These are phyloP conservation scores for Rousettus leschenaultii DNA, from an alignment of 2,113 vertebrate genomes.

Conservation along the genomic window DNA sequence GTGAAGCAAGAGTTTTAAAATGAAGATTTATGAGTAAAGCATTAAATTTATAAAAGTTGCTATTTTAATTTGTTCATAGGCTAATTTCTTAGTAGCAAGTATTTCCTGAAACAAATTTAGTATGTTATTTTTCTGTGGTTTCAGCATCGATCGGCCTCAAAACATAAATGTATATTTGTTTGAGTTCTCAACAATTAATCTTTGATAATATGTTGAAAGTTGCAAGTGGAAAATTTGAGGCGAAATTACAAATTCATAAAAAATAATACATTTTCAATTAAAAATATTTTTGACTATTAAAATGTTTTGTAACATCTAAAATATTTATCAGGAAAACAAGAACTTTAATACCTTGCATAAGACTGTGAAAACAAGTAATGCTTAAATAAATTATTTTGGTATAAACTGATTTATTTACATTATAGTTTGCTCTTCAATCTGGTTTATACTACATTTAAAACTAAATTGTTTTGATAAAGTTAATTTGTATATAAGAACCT, in stretches of 20 bases:
- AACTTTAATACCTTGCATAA: background rate
- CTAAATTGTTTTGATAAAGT: background rate
- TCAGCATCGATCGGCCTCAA: background rate
- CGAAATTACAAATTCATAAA: background rate
- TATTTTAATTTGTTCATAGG: background rate
- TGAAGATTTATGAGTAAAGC: background rate
- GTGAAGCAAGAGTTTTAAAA: background rate
- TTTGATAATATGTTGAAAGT: background rate
- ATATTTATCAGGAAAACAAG: background rate
- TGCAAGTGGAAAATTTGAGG: background rate
- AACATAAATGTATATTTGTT: background rate
- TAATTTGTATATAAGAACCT: background rate
- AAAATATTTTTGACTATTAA: background rate
- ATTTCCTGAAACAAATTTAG: background rate
- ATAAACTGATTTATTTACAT: background rate
- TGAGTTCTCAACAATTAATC: background rate
- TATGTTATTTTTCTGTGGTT: background rate
- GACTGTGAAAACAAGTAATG: background rate
- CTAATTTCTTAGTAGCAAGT: background rate
- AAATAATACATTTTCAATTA: background rate
- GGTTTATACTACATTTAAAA: background rate
- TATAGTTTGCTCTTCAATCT: background rate
- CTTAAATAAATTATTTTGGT: background rate
- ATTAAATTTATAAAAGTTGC: background rate
- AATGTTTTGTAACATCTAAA: background rate